Percentiles rank a stretch among this genome's conserved stretches.
Conservation (phyloP, 2,888 invertebrate species). For the Hirtodrosophila cameraria region DNA sequence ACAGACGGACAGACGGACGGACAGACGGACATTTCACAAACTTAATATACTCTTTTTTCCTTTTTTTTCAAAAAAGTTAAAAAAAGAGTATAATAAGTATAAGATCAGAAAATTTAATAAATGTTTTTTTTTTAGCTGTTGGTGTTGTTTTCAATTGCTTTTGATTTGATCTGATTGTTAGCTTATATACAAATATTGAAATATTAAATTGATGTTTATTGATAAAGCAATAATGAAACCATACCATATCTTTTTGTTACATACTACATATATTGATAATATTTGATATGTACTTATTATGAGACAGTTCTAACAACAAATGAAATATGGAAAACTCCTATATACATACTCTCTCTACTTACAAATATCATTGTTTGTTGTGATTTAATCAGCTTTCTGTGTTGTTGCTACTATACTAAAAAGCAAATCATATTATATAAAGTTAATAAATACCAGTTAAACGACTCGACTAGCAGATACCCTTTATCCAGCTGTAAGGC, state of each 20-base stretch:
- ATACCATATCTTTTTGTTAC: constrained; percentile 18
- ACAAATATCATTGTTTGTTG: constrained; percentile 19
- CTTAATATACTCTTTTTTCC: no score
- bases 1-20: no score
- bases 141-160: constrained; percentile 1
- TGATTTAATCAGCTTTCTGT: constrained; percentile 33
- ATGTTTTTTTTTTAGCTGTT: no score
- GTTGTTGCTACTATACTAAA: constrained; percentile 31
- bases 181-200: no score
- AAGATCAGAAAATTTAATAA: no score
- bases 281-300: not conserved
- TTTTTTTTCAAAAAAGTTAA: no score
- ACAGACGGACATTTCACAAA: no score
- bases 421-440: constrained; percentile 12
- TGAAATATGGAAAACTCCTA: not conserved
- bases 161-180: not conserved
- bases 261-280: not conserved
- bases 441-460: not conserved
- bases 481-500: not conserved
- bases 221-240: constrained; percentile 17
- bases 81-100: no score
- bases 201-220: constrained; percentile 5
- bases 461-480: not conserved
- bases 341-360: not conserved
- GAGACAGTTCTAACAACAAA: constrained; percentile 4